Percentiles rank a stretch among this genome's conserved stretches.
phyloP scores from a whole-genome alignment of 2,888 invertebrate species.

The Alentia gelatinosa region DNA sequence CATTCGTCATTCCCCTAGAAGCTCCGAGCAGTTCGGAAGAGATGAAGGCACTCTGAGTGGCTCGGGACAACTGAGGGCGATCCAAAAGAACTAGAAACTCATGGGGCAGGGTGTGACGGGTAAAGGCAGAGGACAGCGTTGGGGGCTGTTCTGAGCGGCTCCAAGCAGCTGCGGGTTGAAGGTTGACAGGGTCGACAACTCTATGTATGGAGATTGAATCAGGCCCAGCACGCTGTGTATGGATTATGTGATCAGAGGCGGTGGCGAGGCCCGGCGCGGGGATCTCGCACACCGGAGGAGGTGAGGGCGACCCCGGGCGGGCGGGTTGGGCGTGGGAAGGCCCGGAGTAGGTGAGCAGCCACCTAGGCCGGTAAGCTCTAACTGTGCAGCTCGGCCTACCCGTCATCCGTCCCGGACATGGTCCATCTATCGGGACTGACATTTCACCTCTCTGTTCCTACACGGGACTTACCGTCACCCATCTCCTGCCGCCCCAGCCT shows the following conservation, averaged over 20 bases:
- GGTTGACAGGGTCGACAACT: not conserved
- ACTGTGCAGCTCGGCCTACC: not conserved
- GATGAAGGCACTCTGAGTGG: no score
- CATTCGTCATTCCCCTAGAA: not conserved
- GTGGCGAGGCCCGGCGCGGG: not conserved
- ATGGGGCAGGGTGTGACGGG: no score
- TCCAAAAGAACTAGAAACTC: no score
- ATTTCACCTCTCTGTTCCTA: not conserved
- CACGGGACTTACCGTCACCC: not conserved
- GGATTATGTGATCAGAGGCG: not conserved
- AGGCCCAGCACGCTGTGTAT: not conserved
- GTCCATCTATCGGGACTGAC: not conserved
- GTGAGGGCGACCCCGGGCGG: not conserved
- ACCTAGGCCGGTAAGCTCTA: not conserved
- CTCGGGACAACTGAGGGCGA: no score
- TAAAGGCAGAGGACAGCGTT: no score
- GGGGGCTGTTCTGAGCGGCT: no score
- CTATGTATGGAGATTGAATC: constrained; percentile 11
- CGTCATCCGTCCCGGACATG: not conserved
- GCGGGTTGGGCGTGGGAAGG: not conserved
- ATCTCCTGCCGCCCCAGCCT: no score
- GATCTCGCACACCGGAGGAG: not conserved
- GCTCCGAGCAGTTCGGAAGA: not conserved
- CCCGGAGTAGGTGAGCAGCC: not conserved
- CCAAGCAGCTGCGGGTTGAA: not conserved